These are phyloP conservation scores for Pomacea maculata DNA, from an alignment of 1,140 invertebrate species.

Conservation along the genomic window DNA sequence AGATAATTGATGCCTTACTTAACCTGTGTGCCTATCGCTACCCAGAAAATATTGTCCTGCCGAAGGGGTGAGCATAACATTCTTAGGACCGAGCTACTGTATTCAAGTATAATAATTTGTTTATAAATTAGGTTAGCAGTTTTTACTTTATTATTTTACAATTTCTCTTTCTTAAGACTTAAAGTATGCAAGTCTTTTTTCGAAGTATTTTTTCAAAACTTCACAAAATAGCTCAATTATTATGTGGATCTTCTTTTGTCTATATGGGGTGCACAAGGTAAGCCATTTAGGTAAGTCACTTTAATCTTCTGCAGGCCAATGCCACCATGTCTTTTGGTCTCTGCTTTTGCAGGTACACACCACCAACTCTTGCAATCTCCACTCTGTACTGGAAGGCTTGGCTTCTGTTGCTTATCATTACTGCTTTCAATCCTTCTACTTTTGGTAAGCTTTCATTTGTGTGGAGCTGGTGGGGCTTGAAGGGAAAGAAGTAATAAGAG, in stretches of 20 bases:
- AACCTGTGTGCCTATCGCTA: constrained; percentile 90
- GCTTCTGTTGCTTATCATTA: constrained; percentile 87
- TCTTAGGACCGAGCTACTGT: neutral
- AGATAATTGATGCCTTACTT: constrained; percentile 90
- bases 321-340: neutral
- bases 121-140: neutral
- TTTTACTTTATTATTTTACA: neutral
- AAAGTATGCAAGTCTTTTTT: no score
- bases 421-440: constrained; percentile 88
- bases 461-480: no score
- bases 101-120: neutral
- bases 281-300: neutral
- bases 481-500: no score
- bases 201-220: no score
- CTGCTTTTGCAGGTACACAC: constrained; percentile 74
- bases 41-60: constrained; percentile 90
- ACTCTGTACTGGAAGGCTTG: constrained; percentile 95
- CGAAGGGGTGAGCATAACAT: constrained; percentile 68
- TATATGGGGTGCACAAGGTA: neutral
- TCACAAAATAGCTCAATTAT: no score
- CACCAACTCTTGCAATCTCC: constrained; percentile 89
- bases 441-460: constrained; percentile 73
- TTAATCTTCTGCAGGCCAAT: no score
- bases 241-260: neutral
- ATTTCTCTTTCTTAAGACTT: neutral